These are phyloP conservation scores for Andrena trimmerana DNA, from an alignment of 2,888 invertebrate genomes.

Conservation along the genomic window DNA sequence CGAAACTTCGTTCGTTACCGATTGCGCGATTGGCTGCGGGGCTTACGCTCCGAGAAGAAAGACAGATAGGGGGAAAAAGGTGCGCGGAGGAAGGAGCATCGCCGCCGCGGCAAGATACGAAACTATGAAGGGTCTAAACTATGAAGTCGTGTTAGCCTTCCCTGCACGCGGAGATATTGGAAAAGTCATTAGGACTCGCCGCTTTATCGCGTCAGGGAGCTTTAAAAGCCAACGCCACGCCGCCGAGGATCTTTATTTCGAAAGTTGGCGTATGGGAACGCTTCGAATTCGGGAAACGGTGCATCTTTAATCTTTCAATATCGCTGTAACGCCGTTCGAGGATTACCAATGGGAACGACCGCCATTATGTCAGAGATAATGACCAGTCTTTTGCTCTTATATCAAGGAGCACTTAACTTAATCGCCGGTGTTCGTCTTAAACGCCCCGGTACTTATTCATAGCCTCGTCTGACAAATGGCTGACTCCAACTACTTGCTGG, in stretches of 20 bases:
- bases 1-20: conserved; percentile 63
- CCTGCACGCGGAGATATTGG: conserved; percentile 71
- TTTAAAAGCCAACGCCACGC: conserved; percentile 72
- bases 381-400: conserved; percentile 53
- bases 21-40: conserved; percentile 48
- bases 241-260: conserved; percentile 50
- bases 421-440: conserved; percentile 48
- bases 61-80: neutral
- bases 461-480: conserved; percentile 40
- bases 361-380: conserved; percentile 3
- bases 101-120: conserved; percentile 32
- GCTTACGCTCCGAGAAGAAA: conserved; percentile 21
- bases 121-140: conserved; percentile 59
- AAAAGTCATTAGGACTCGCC: conserved; percentile 77
- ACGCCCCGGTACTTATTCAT: conserved; percentile 56
- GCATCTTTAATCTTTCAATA: conserved; percentile 22
- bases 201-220: conserved; percentile 73
- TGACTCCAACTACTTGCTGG: conserved; percentile 3
- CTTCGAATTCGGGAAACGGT: conserved; percentile 7
- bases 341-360: conserved; percentile 48
- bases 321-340: conserved; percentile 16
- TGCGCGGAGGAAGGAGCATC: neutral
- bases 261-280: conserved; percentile 1
- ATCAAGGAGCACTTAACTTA: conserved; percentile 56
- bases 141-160: conserved; percentile 68